phyloP scores from a whole-genome alignment of 2,113 vertebrate genomes.

The Trogon melanurus region DNA sequence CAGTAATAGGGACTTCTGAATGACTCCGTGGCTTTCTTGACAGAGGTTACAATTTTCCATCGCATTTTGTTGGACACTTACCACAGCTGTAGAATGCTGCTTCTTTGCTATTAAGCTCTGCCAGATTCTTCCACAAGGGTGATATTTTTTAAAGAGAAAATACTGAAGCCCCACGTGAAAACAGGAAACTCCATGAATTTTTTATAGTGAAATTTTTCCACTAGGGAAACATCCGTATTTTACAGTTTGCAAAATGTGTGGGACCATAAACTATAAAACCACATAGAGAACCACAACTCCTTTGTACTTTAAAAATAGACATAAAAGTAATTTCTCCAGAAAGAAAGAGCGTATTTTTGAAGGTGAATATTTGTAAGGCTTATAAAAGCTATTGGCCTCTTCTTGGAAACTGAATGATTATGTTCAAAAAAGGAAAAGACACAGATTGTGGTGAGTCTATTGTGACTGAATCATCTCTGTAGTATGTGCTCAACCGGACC shows the following conservation, averaged over 20 bases:
- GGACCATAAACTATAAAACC: slow-evolving; percentile 59
- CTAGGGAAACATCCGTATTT: slow-evolving; percentile 57
- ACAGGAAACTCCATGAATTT: slow-evolving; percentile 60
- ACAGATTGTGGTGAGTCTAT: slow-evolving; percentile 12
- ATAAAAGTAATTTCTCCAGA: slow-evolving; percentile 57
- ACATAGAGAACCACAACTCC: slow-evolving; percentile 35
- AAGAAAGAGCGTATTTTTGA: slow-evolving; percentile 42
- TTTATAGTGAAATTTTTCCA: slow-evolving; percentile 62
- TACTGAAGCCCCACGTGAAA: slow-evolving; percentile 42
- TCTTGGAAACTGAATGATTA: neutral
- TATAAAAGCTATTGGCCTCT: slow-evolving; percentile 23
- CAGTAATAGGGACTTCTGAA: neutral
- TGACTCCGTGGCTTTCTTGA: neutral
- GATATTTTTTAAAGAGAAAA: slow-evolving; percentile 27
- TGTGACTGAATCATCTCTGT: neutral
- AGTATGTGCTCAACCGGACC: neutral
- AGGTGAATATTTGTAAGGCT: slow-evolving; percentile 46
- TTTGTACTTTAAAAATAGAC: slow-evolving; percentile 67
- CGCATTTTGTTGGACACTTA: neutral
- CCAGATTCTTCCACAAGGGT: slow-evolving; percentile 13
- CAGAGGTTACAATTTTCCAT: neutral
- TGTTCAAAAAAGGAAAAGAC: slow-evolving; percentile 48
- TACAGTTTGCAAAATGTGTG: slow-evolving; percentile 61
- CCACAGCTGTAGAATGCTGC: neutral
- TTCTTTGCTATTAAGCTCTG: slow-evolving; percentile 9